These are phyloP conservation scores for Mnemiopsis leidyi DNA, from an alignment of 37 sponge, comb jelly and placozoan genomes.

Conservation along the genomic window DNA sequence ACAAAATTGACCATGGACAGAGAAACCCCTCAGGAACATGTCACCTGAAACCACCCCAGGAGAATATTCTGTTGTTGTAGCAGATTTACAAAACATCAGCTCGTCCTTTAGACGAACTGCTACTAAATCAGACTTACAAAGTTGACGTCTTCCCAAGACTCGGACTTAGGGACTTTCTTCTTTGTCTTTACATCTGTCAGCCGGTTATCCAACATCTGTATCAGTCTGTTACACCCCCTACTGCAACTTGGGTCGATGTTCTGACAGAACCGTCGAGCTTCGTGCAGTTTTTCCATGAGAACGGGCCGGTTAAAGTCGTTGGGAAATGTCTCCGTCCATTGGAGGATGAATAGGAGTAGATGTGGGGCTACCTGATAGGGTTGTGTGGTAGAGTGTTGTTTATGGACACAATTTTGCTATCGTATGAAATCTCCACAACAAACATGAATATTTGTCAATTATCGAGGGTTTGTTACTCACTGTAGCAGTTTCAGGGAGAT, in stretches of 20 bases:
- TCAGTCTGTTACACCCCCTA: background rate
- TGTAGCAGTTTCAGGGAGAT: slow-evolving; percentile 25
- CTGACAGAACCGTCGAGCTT: slow-evolving; percentile 22
- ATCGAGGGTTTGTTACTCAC: background rate
- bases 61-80: too few relatives aligned
- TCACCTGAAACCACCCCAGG: too few relatives aligned
- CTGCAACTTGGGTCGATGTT: background rate
- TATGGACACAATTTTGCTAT: too few relatives aligned
- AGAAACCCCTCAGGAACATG: too few relatives aligned
- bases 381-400: too few relatives aligned
- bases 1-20: too few relatives aligned
- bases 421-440: too few relatives aligned
- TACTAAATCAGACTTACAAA: slow-evolving; percentile 8
- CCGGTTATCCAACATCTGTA: slow-evolving; percentile 26
- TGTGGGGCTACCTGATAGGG: slow-evolving; percentile 16
- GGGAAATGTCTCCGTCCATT: slow-evolving; percentile 36
- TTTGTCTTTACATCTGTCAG: slow-evolving; percentile 1
- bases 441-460: too few relatives aligned
- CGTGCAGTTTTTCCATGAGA: slow-evolving; percentile 40
- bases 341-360: background rate
- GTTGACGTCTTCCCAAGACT: background rate
- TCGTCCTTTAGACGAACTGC: too few relatives aligned
- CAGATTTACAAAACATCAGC: too few relatives aligned
- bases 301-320: background rate
- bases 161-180: slow-evolving; percentile 44